A percentile compares a stretch with the other conserved stretches of the same genome.
Conservation (phyloP, 2,797 vertebrate species). For the Labroides dimidiatus region DNA sequence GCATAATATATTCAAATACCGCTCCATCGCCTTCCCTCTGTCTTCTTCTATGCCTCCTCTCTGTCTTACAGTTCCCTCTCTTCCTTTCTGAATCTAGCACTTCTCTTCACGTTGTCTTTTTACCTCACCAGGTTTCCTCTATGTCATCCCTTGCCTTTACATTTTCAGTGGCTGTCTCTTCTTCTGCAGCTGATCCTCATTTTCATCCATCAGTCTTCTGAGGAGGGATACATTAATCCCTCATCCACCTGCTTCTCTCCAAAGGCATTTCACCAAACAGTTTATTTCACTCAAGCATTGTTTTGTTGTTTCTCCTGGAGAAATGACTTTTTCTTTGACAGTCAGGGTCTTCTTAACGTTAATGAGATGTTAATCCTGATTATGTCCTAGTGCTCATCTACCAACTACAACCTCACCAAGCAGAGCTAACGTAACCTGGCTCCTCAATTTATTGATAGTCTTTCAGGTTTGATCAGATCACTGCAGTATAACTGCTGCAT, state of each 20-base stretch:
- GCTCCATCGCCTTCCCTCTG: constrained; percentile 14
- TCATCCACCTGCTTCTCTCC: constrained; percentile 32
- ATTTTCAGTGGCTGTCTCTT: constrained; percentile 14
- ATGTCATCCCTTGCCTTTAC: constrained; percentile 12
- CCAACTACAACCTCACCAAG: no score
- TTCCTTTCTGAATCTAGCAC: constrained; percentile 5
- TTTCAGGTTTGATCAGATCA: no score
- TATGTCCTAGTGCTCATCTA: no score
- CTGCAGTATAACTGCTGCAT: no score
- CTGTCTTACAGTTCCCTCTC: constrained; percentile 13
- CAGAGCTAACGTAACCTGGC: no score
- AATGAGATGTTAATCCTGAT: no score
- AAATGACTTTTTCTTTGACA: constrained; percentile 1
- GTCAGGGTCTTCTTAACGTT: constrained; percentile 9
- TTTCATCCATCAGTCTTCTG: constrained; percentile 43
- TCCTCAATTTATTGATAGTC: no score
- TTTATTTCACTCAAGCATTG: constrained; percentile 40
- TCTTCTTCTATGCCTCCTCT: constrained; percentile 8
- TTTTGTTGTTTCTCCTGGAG: constrained; percentile 29
- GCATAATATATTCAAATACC: constrained; percentile 55
- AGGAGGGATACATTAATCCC: constrained; percentile 50
- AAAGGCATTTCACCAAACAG: constrained; percentile 23
- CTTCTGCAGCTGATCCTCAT: constrained; percentile 30
- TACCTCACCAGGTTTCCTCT: background rate
- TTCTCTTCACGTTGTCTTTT: constrained; percentile 23